These are phyloP conservation scores for Oreochromis niloticus DNA, from an alignment of 2,113 vertebrate species.

Conservation along the genomic window DNA sequence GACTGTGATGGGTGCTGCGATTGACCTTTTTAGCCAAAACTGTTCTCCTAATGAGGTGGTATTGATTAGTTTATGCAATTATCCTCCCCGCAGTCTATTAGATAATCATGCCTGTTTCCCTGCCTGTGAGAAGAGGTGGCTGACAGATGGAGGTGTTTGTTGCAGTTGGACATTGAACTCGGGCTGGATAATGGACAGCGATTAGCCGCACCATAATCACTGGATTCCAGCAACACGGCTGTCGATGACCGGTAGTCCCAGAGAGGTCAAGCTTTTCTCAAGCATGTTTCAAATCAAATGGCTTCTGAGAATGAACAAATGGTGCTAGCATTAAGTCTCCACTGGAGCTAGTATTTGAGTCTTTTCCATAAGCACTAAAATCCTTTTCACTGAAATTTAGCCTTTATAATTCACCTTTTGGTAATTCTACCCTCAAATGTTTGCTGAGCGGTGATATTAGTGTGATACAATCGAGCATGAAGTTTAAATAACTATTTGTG, in stretches of 20 bases:
- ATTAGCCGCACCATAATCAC: constrained; percentile 37
- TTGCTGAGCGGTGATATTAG: neutral
- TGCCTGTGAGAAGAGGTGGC: neutral
- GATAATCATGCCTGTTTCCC: constrained; percentile 19
- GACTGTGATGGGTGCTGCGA: neutral
- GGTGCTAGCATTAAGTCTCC: neutral
- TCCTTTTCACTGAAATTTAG: neutral
- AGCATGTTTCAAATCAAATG: neutral
- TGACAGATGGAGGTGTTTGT: constrained; percentile 3
- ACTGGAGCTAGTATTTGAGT: neutral
- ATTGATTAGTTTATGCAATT: constrained; percentile 58
- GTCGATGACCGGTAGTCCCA: neutral
- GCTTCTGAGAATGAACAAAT: neutral
- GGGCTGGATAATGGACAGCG: constrained; percentile 4
- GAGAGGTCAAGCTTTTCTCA: neutral
- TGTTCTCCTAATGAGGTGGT: constrained; percentile 44
- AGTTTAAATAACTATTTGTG: neutral
- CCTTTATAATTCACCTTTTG: neutral
- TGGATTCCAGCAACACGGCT: constrained; percentile 2
- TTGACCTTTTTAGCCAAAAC: constrained; percentile 48
- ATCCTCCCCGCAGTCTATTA: constrained; percentile 49
- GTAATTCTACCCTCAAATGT: neutral
- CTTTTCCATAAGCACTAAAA: neutral
- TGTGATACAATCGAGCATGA: neutral
- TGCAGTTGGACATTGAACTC: neutral